Evolutionary conservation across 2,797 vertebrate genomes (phyloP), one percentile per base, ranked within the genome.

Genomic region (Onychomys torridus): DNA sequence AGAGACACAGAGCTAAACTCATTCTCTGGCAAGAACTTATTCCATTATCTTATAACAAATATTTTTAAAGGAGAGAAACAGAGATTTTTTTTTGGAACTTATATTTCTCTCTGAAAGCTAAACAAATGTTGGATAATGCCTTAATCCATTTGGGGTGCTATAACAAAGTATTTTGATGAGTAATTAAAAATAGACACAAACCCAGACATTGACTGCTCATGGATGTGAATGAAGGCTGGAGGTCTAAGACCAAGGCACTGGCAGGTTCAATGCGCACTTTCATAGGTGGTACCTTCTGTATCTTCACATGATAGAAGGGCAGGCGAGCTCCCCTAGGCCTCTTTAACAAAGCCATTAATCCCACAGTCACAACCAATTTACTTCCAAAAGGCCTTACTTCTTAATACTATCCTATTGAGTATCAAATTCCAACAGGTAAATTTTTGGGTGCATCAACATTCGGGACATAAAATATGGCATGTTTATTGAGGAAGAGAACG

Each of bases 11-110:
- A 19, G 23, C 17, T 89, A 89, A 90, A 94, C 7, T 52, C 23
- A 85, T 2, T 90, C 49, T 93, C 34, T 83, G 59, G 55, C 6
- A 97, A 76, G 49, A 96, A 81, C 76, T 95, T 84, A 77, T 85
- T 95, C 85, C 84, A 81, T 69, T 43, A 65, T 55, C 17, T 7
- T 83, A 61, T 67, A 90, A 32, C 9, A 21, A 84, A 83, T 73
- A 12, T 43, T 61, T 63, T 83, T 78, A 79, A 92, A 76, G 75
- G 21, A 52, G n/a, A 67, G 17, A 95, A 34, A 55, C 34, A 94
- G 40, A 88, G 8, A 95, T 78, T 25, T 91, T 93, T 93, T 73
- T 71, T 14, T 14, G 57, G 71, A 91, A 82, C 76, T 59, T 40
- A 85, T 13, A 12, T 55, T 92, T 94, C 21, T 37, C 19, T 85